Evolutionary conservation across 2,888 invertebrate species (phyloP).

Genomic region (Clostera curtula): DNA sequence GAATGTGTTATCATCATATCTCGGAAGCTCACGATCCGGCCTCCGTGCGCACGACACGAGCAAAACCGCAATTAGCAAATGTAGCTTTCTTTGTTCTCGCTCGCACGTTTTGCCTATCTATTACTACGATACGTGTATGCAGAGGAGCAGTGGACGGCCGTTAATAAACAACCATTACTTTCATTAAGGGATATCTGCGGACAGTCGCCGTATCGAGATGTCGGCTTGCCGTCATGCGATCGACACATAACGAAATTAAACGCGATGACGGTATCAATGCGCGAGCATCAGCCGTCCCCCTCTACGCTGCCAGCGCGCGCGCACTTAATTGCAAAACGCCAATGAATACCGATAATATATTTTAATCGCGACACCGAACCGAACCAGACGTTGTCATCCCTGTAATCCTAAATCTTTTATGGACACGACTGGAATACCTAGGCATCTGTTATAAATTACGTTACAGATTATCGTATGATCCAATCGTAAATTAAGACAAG

Average conservation of each 20-base stretch:
- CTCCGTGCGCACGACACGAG: slow-evolving; percentile 72
- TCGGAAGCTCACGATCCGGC: slow-evolving; percentile 69
- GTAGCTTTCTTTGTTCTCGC: slow-evolving; percentile 73
- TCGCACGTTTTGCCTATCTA: slow-evolving; percentile 68
- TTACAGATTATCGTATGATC: slow-evolving; percentile 74
- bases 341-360: slow-evolving; percentile 66
- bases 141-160: slow-evolving; percentile 57
- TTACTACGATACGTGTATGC: slow-evolving; percentile 49
- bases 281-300: slow-evolving; percentile 47
- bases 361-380: slow-evolving; percentile 51
- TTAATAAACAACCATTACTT: slow-evolving; percentile 73
- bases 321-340: slow-evolving; percentile 67
- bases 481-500: slow-evolving; percentile 76
- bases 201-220: slow-evolving; percentile 67
- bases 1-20: slow-evolving; percentile 76
- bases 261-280: slow-evolving; percentile 67
- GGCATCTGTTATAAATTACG: slow-evolving; percentile 71
- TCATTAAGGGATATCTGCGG: slow-evolving; percentile 71
- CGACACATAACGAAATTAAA: slow-evolving; percentile 70
- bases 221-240: slow-evolving; percentile 63
- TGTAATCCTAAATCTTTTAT: slow-evolving; percentile 72
- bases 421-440: slow-evolving; percentile 68
- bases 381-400: slow-evolving; percentile 52
- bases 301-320: slow-evolving; percentile 31
- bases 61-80: slow-evolving; percentile 74